phyloP scores from a whole-genome alignment of 2,888 invertebrate species.

The Meloe dianella region DNA sequence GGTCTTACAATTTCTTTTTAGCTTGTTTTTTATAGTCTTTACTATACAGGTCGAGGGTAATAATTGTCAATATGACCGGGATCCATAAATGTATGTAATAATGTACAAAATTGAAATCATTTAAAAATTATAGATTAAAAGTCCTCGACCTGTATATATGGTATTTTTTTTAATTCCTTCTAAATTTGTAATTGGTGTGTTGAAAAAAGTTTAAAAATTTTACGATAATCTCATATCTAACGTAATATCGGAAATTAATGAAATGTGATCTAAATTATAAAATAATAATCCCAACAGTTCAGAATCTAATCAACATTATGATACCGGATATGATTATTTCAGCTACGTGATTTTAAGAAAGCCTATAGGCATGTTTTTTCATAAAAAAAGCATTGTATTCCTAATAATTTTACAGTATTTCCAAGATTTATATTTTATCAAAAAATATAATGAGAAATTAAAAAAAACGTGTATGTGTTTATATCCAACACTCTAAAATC shows the following conservation, averaged over 20 bases:
- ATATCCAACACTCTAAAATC: no score
- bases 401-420: background rate
- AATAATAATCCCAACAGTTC: background rate
- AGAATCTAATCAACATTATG: background rate
- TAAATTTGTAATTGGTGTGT: no score
- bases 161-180: no score
- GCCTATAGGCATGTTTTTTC: background rate
- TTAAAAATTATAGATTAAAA: no score
- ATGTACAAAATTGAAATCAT: no score
- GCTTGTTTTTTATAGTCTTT: no score
- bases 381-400: background rate
- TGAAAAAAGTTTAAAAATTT: background rate
- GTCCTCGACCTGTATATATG: no score
- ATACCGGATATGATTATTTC: background rate
- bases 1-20: no score
- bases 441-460: background rate
- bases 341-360: background rate
- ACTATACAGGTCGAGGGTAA: no score
- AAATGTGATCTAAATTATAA: background rate
- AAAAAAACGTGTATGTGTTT: background rate
- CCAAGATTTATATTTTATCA: background rate
- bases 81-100: no score
- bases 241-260: background rate
- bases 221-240: background rate
- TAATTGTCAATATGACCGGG: no score